Base-by-base conservation (phyloP, 2,113 vertebrate species). In the Aythya baeri region DNA sequence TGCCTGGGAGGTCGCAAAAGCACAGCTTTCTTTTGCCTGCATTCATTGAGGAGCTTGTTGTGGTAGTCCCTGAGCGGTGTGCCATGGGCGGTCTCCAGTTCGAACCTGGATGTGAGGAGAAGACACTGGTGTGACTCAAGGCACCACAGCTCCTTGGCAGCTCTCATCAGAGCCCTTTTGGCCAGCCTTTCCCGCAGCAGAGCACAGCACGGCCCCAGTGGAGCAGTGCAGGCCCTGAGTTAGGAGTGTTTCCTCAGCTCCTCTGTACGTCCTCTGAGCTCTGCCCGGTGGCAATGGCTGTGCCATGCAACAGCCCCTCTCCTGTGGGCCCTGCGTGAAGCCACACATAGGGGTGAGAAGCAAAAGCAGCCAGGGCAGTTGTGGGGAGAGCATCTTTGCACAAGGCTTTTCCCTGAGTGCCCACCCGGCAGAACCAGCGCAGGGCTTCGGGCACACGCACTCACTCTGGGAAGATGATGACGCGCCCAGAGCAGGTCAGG, bases 371-470 rank as follows among this genome's bases (percentile, higher is more conserved):
- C 27, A 25, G 18, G 27, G 27, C 18, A 12, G 5, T 12, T 12
- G 4, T 21, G 11, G 65, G 21, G 16, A 17, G 15, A 36, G 11
- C 27, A 8, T 10, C 26, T 58, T 46, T 14, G 20, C 44, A 31
- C 16, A 27, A 10, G 4, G 27, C 79, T 18, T n/a, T 18, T 27
- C 20, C 26, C 26, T 12, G 9, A 58, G 78, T 27, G 38, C 32
- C 46, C 26, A 16, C 36, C 16, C 7, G 16, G 72, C 13, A 8
- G 17, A n/a, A 21, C 29, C 65, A 38, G 54, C 21, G 3, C 7
- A 49, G n/a, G 43, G 34, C 34, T 27, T 16, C 0, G 2, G 43
- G 34, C 43, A 21, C 1, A 3, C 54, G 12, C 54, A 7, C 62
- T 27, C 13, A 5, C 27, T 11, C 27, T 49, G 54, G 54, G 21